Conservation (phyloP, 2,113 vertebrate genomes). For the Gulo gulo region DNA sequence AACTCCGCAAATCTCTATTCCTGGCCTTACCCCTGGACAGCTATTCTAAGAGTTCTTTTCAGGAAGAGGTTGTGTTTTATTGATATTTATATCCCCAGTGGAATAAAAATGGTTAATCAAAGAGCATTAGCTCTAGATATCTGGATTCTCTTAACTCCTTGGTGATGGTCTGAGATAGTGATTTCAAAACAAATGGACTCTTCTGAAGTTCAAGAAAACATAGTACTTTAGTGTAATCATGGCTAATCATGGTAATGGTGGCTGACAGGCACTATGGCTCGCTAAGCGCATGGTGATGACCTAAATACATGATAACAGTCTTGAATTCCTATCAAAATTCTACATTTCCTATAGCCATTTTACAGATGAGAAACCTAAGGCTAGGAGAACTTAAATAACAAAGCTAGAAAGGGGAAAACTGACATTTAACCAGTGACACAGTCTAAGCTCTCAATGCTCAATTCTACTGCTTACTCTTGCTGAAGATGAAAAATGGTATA, state of each 20-base stretch:
- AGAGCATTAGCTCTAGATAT: neutral
- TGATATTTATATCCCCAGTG: neutral
- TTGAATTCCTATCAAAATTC: neutral
- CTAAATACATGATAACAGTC: neutral
- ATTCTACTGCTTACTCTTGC: neutral
- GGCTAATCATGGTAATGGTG: neutral
- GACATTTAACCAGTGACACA: neutral
- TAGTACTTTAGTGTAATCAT: neutral
- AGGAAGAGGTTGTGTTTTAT: neutral
- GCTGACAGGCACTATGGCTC: neutral
- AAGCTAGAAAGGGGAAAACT: neutral
- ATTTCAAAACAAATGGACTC: conserved; percentile 43
- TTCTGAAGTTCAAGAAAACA: conserved; percentile 18
- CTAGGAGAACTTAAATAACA: neutral
- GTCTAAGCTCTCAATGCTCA: neutral
- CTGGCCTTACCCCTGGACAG: neutral
- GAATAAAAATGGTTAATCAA: neutral
- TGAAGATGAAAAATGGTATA: neutral
- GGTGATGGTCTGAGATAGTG: neutral
- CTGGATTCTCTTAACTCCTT: neutral
- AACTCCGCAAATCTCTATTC: neutral
- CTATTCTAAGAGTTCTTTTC: neutral
- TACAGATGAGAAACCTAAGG: neutral
- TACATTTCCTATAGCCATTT: neutral
- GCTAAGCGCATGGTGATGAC: neutral